Base-by-base conservation (phyloP, 1,140 invertebrate genomes). In the Conopomorpha cramerella region DNA sequence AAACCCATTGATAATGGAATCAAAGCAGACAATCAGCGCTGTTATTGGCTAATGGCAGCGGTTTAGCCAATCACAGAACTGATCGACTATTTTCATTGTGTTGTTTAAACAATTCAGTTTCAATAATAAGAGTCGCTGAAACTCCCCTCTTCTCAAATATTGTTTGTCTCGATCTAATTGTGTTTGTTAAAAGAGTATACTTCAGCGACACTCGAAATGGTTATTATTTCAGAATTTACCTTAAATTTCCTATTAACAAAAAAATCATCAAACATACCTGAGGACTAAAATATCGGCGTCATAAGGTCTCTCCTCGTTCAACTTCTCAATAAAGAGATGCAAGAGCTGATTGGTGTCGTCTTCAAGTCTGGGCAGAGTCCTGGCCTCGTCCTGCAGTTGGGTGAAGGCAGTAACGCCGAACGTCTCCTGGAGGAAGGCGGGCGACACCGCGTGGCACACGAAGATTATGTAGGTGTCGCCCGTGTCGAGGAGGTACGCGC, bases 401-500 rank as follows among this genome's bases (percentile, higher is more conserved):
- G 62, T 68, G 49, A 79, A 81, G 27, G 81, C 76, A 4, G 76
- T 51, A 8, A 86, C 79, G n/a, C 83, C 85, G 54, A 79, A 62
- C 67, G 76, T 55, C 13, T 89, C 84, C 19, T 84, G 84, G 46
- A 95, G 85, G 57, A 92, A 91, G 17, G 84, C 77, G 16, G 86
- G 81, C 55, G 86, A 84, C 18, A 95, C 84, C 42, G 84, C 88
- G 40, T 90, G 86, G 13, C 95, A 91, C 1, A 99, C 83, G 56
- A 95, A 94, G 11, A 99, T 71, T 32, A 90, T 86, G 64, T 99
- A 90, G 32, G 82, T 80, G 30, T 90, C 85, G 3, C 92, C 92
- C 31, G 86, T 84, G 66, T 99, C 96, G 66, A 99, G 77, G 1
- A 99, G 73, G 63, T 96, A 99, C 11, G 91, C 90, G 8, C 96